Evolutionary conservation across 2,888 invertebrate genomes (phyloP).

Genomic region (Galerucella calmariensis): DNA sequence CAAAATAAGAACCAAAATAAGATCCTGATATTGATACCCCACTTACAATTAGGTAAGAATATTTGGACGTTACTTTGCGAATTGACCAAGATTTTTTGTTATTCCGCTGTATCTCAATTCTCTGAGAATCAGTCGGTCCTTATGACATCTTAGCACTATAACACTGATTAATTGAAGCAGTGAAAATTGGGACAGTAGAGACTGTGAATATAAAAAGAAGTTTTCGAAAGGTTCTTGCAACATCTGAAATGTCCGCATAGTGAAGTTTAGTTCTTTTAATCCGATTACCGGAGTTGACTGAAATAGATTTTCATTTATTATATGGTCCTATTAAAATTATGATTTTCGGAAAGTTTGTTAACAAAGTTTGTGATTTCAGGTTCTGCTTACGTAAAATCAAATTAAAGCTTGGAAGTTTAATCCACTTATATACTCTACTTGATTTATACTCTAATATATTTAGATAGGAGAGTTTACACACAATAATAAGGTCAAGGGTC

Average conservation of each 20-base stretch:
- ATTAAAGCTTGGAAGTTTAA: slow-evolving; percentile 37
- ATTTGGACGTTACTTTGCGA: no score
- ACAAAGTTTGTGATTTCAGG: slow-evolving; percentile 36
- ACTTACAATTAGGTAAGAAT: no score
- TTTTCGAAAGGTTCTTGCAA: background rate
- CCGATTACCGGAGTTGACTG: slow-evolving; percentile 14
- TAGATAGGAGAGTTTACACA: slow-evolving; percentile 23
- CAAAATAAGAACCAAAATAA: no score
- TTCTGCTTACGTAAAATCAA: slow-evolving; percentile 38
- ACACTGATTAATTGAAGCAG: background rate
- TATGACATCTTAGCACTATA: no score
- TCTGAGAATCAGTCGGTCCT: no score
- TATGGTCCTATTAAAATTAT: slow-evolving; percentile 33
- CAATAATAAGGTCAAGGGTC: slow-evolving; percentile 23
- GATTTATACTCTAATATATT: slow-evolving; percentile 37
- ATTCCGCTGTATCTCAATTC: no score
- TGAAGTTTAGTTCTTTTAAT: background rate
- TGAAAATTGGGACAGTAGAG: background rate
- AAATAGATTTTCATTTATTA: slow-evolving; percentile 35
- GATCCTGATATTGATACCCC: no score
- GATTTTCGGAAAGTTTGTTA: slow-evolving; percentile 40
- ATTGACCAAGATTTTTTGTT: no score
- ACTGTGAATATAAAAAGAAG: background rate
- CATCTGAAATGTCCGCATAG: background rate
- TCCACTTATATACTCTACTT: slow-evolving; percentile 40